Evolutionary conservation across 2,113 vertebrate species (phyloP).

Genomic region (Corythornis vintsioides): DNA sequence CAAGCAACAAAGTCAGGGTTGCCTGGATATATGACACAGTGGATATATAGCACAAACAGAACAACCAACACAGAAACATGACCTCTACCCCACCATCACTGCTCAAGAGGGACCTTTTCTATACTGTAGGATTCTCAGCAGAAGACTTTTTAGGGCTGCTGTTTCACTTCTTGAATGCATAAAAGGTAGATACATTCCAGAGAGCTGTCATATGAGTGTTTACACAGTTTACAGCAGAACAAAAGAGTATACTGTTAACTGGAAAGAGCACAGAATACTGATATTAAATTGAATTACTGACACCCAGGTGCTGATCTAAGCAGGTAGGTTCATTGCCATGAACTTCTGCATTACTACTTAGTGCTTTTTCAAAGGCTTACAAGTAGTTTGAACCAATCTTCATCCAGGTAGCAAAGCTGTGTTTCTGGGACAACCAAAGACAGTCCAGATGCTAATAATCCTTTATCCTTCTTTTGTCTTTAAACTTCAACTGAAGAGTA

Average conservation of each 20-base stretch:
- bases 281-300: neutral
- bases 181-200: neutral
- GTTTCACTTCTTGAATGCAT: neutral
- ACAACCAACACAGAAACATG: neutral
- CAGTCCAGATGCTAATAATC: neutral
- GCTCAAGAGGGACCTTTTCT: neutral
- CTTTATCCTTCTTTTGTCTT: neutral
- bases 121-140: no score
- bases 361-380: neutral
- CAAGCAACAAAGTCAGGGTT: neutral
- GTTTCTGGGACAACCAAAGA: neutral
- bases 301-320: neutral
- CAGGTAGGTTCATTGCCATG: neutral
- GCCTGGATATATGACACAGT: neutral
- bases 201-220: neutral
- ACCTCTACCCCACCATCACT: neutral
- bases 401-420: neutral
- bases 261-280: neutral
- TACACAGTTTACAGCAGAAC: neutral
- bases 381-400: neutral
- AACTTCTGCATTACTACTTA: neutral
- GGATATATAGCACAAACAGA: neutral
- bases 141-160: neutral
- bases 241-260: neutral
- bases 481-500: neutral